Evolutionary conservation across 1,140 invertebrate genomes (phyloP).

Genomic region (Lepidotrigona ventralis): DNA sequence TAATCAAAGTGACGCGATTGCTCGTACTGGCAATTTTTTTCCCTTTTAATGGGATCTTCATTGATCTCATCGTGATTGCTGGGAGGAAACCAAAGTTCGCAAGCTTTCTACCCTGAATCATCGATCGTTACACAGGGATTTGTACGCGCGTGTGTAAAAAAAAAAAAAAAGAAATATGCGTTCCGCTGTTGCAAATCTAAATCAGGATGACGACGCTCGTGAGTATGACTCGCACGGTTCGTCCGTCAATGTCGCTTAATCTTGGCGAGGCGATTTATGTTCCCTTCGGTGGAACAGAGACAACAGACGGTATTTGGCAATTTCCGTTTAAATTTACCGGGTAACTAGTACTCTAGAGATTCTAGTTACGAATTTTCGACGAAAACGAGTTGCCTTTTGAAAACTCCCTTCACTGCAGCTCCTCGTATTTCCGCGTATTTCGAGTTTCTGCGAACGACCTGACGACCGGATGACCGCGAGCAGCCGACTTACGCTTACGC

Average conservation of each 20-base stretch:
- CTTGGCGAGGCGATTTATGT: background rate
- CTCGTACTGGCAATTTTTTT: background rate
- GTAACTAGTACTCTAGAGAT: too few species aligned
- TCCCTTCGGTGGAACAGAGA: background rate
- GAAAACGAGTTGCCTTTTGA: background rate
- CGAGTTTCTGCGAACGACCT: background rate
- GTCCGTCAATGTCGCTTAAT: conserved; percentile 20
- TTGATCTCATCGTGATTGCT: background rate
- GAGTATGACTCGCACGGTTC: background rate
- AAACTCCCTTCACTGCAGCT: background rate
- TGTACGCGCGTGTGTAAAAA: background rate
- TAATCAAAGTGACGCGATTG: background rate
- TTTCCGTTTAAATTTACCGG: conserved; percentile 9
- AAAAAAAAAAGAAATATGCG: background rate
- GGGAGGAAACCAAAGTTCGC: background rate
- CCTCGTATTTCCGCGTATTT: background rate
- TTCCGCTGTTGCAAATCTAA: background rate
- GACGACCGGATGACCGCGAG: background rate
- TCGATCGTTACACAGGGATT: background rate
- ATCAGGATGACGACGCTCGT: background rate
- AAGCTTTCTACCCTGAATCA: background rate
- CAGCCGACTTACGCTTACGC: conserved; percentile 12
- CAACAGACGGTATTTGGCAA: background rate
- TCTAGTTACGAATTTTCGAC: background rate
- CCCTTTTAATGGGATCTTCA: background rate